Base-by-base conservation (phyloP, 1,140 invertebrate genomes). In the Drosophila murphyi region DNA sequence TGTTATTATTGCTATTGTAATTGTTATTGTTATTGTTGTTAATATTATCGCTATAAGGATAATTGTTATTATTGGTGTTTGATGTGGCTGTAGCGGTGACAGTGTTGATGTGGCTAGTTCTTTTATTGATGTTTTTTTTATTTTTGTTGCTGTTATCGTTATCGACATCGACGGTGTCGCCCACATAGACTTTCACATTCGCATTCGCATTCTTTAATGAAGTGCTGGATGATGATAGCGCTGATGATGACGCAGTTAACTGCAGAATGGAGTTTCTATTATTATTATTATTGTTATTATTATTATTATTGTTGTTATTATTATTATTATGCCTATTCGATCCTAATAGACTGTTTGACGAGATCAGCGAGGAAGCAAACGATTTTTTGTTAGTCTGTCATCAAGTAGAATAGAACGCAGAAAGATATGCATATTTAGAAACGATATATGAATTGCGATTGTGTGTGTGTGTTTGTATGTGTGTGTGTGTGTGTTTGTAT, bases 311-410 rank as follows among this genome's bases (percentile, higher is more conserved):
- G 37, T 54, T 65, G 12, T 68, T 56, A n/a, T 69, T 69, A 50
- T 76, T 57, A 70, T 87, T 81, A 63, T 73, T 74, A 39, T 88
- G 75, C 78, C 80, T 91, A 90, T 82, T 89, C 56, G 87, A 86
- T 91, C 91, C 91, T 92, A 92, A 92, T 68, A 91, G 72, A 90
- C 81, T 91, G 85, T 90, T 92, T 80, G 91, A 83, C 79, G 91
- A 90, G 78, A 91, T 89, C 91, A 92, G 80, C 91, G 91, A 90
- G 72, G 91, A 88, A 91, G 91, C 88, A 82, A 89, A 90, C 77
- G 91, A 86, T 91, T 92, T 92, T 75, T 92, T 91, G 79, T 92
- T 92, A 83, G 86, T 91, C 91, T 92, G 82, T 43, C 81, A 74
- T 71, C 67, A 87, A 72, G 69, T 72, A 63, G 50, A 78, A 80